Conservation (phyloP, 1,140 invertebrate genomes). For the Temnothorax longispinosus region DNA sequence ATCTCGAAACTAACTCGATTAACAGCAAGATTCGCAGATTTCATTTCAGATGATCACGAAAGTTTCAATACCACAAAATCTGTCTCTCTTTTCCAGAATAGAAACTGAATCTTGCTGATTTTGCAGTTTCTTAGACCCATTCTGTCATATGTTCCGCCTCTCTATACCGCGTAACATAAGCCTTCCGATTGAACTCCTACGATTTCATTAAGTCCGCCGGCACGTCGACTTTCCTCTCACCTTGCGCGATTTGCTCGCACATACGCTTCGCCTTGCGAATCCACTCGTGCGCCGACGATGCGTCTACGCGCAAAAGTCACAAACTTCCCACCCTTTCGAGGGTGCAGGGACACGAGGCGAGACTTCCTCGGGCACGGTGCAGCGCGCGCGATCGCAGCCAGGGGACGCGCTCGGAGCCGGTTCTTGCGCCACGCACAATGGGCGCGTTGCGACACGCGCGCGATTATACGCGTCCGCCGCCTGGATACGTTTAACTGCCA, state of each 20-base stretch:
- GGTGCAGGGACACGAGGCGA: constrained; percentile 73
- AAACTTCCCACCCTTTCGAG: constrained; percentile 76
- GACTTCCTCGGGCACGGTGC: constrained; percentile 64
- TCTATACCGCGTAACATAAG: neutral
- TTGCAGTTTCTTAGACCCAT: neutral
- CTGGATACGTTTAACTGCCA: constrained; percentile 79
- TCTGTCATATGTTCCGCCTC: neutral
- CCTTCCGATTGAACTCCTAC: constrained; percentile 8
- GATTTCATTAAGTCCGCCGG: constrained; percentile 35
- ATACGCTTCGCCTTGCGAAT: neutral
- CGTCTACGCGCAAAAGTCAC: constrained; percentile 57
- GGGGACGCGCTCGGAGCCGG: constrained; percentile 60
- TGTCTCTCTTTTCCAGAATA: neutral
- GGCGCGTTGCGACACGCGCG: constrained; percentile 79
- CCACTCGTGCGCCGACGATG: constrained; percentile 33
- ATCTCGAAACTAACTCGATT: neutral
- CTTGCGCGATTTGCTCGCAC: constrained; percentile 4
- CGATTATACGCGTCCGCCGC: constrained; percentile 75
- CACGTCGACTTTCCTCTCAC: constrained; percentile 41
- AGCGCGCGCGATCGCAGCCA: constrained; percentile 33
- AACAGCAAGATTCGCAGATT: neutral
- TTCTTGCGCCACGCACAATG: constrained; percentile 82
- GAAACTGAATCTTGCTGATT: neutral
- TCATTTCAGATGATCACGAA: neutral
- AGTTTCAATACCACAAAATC: neutral